Base-by-base conservation (phyloP, 2,113 vertebrate species). In the Tragelaphus imberbis region DNA sequence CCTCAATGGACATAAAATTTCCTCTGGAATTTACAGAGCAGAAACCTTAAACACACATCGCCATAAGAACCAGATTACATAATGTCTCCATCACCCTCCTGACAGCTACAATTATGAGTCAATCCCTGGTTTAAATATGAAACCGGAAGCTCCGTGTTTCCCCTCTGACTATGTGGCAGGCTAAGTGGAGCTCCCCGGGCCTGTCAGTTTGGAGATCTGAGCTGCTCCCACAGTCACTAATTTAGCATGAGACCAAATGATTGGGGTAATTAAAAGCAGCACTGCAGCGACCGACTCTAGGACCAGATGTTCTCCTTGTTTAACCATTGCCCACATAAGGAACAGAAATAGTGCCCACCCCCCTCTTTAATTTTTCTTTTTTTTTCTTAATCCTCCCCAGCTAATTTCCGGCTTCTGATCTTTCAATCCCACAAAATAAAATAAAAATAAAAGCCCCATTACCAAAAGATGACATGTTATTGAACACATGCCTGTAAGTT, bases 201-300 rank as follows among this genome's bases (percentile, higher is more conserved):
- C 98, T 92, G 49, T 95, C 96, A 96, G 28, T 94, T 97, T 98
- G 96, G 98, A 98, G 96, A 97, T 98, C 95, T 98, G 96, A 98
- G 98, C 97, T 98, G 96, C 97, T 96, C 94, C 98, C 94, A 95
- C 97, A 97, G 98, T 97, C 98, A 98, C 97, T 98, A 98, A 99
- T 98, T 98, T 98, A 98, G 95, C 85, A 93, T 97, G 96, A 97
- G 98, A 97, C 94, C 98, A 98, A 98, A 98, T 97, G 98, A 98
- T 68, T 40, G 65, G 98, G 97, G 98, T 98, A 98, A 99, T 99
- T 98, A 98, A 98, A 98, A 98, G 98, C 98, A 98, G 97, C n/a
- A 3, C 97, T 95, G 96, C 96, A 94, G 81, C 96, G 97, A 96
- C 96, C 90, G 40, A 21, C 98, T 98, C 97, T 96, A 97, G 97